phyloP scores from a whole-genome alignment of 2,797 vertebrate genomes.

The Esox lucius region DNA sequence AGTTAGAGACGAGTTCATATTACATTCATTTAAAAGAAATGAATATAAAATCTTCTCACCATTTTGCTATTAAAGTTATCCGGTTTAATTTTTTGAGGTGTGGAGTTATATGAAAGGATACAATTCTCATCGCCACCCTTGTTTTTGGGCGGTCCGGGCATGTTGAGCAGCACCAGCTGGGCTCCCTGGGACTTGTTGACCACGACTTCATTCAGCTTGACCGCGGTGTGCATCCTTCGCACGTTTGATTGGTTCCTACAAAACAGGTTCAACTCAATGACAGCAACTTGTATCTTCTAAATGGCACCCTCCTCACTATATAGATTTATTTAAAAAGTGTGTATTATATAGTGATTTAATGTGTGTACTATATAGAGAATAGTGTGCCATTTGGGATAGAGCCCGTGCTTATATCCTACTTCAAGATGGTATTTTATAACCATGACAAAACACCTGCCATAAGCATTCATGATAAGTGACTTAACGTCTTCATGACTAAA shows the following conservation, averaged over 20 bases:
- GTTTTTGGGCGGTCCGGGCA: constrained; percentile 93
- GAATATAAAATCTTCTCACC: no score
- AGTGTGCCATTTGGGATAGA: neutral
- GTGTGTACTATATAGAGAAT: neutral
- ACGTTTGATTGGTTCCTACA: constrained; percentile 91
- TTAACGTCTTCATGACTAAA: neutral
- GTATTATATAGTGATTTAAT: no score
- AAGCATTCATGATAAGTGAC: neutral
- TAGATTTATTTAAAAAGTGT: neutral
- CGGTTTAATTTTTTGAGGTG: neutral
- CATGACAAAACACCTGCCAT: neutral
- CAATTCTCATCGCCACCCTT: constrained; percentile 94
- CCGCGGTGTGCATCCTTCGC: constrained; percentile 86
- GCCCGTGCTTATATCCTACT: neutral
- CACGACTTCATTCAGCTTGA: constrained; percentile 83
- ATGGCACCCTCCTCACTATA: neutral
- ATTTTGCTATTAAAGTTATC: neutral
- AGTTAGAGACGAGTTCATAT: no score
- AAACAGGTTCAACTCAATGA: constrained; percentile 4
- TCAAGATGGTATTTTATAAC: neutral
- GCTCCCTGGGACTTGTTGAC: constrained; percentile 85
- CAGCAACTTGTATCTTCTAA: neutral
- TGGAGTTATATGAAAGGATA: constrained; percentile 79
- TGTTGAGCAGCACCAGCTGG: constrained; percentile 91
- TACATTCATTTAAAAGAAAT: no score